Evolutionary conservation across 2,797 vertebrate species (phyloP).

Genomic region (Spondyliosoma cantharus): DNA sequence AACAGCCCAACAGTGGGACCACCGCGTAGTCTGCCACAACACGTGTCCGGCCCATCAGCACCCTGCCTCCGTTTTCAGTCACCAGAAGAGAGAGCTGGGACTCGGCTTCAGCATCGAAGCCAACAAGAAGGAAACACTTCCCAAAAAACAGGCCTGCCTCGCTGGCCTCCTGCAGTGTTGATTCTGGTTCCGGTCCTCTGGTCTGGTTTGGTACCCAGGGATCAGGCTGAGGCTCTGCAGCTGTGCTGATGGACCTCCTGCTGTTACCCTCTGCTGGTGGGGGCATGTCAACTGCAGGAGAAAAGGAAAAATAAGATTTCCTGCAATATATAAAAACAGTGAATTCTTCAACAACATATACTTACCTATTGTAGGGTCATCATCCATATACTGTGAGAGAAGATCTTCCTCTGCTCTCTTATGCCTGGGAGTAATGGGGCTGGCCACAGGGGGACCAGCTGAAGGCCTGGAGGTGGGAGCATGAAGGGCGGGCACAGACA

Average conservation of each 20-base stretch:
- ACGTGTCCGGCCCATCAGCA: slow-evolving; percentile 83
- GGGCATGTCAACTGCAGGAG: slow-evolving; percentile 81
- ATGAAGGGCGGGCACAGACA: slow-evolving; percentile 75
- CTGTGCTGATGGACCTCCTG: slow-evolving; percentile 54
- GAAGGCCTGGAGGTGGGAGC: slow-evolving; percentile 40
- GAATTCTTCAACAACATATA: neutral
- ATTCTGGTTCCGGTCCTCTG: slow-evolving; percentile 66
- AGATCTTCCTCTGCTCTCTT: slow-evolving; percentile 89
- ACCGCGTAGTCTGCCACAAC: slow-evolving; percentile 92
- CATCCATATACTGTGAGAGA: slow-evolving; percentile 91
- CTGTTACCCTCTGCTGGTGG: slow-evolving; percentile 54
- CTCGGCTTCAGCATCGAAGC: slow-evolving; percentile 89
- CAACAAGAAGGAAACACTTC: slow-evolving; percentile 90
- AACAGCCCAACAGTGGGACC: slow-evolving; percentile 92
- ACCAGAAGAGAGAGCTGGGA: slow-evolving; percentile 85
- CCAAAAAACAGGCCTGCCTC: slow-evolving; percentile 87
- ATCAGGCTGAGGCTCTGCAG: slow-evolving; percentile 61
- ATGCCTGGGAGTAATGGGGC: slow-evolving; percentile 58
- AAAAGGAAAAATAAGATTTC: slow-evolving; percentile 1
- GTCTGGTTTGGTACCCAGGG: slow-evolving; percentile 60
- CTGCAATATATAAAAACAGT: neutral
- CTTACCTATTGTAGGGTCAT: slow-evolving; percentile 86
- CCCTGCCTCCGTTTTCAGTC: slow-evolving; percentile 89
- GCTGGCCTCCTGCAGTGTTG: slow-evolving; percentile 78
- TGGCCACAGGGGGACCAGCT: slow-evolving; percentile 52